Percentiles rank a stretch among this genome's conserved stretches.
phyloP scores from a whole-genome alignment of 2,888 invertebrate genomes.

The Melipona beecheii region DNA sequence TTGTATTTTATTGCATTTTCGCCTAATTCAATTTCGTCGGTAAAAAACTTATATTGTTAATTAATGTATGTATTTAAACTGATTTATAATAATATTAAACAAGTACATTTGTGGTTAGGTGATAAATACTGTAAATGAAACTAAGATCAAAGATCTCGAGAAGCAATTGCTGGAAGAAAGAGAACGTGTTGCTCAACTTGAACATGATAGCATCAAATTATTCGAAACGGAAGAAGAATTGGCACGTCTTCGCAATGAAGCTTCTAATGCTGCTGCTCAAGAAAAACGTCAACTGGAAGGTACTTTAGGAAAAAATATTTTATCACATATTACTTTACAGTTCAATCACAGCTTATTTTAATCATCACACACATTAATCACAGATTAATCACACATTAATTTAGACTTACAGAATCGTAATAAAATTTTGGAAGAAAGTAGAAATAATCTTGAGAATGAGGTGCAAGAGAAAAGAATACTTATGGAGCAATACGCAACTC shows the following conservation, averaged over 20 bases:
- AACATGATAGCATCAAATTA: slow-evolving; percentile 85
- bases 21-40: slow-evolving; percentile 12
- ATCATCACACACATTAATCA: too few relatives aligned
- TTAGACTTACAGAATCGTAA: slow-evolving; percentile 76
- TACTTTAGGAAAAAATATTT: slow-evolving; percentile 28
- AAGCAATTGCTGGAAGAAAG: slow-evolving; percentile 83
- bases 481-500: slow-evolving; percentile 80
- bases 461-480: slow-evolving; percentile 75
- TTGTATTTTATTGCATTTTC: slow-evolving; percentile 32
- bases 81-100: slow-evolving; percentile 49
- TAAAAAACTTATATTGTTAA: slow-evolving; percentile 29
- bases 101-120: slow-evolving; percentile 80
- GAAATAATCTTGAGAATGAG: slow-evolving; percentile 80
- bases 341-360: background rate
- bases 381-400: slow-evolving; percentile 4
- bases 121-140: slow-evolving; percentile 84
- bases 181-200: slow-evolving; percentile 84
- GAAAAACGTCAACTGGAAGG: slow-evolving; percentile 69
- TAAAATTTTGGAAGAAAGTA: slow-evolving; percentile 80
- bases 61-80: slow-evolving; percentile 4
- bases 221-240: slow-evolving; percentile 89
- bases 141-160: slow-evolving; percentile 85
- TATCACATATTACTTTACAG: background rate
- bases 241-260: slow-evolving; percentile 86
- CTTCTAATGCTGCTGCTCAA: slow-evolving; percentile 81